These are phyloP conservation scores for Temnothorax ravouxi DNA, from an alignment of 2,888 invertebrate genomes.

Conservation along the genomic window DNA sequence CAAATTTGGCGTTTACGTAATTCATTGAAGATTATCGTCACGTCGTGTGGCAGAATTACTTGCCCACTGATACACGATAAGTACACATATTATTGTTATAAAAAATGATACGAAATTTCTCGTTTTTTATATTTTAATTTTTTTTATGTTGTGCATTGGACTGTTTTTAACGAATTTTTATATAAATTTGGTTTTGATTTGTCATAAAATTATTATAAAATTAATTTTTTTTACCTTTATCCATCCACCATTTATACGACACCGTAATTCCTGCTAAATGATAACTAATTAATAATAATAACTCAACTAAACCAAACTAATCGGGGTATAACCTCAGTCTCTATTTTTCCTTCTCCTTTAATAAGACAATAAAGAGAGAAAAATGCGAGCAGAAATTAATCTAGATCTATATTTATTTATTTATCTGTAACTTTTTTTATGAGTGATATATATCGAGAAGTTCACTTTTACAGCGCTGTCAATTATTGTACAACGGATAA, in stretches of 20 bases:
- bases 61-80: background rate
- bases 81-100: background rate
- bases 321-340: background rate
- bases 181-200: background rate
- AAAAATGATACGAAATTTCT: background rate
- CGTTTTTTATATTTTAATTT: background rate
- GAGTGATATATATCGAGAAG: background rate
- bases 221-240: background rate
- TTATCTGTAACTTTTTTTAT: background rate
- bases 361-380: too few relatives aligned
- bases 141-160: background rate
- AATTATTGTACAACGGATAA: conserved; percentile 13
- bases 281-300: background rate
- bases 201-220: background rate
- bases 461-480: conserved; percentile 21
- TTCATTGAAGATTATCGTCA: conserved; percentile 51
- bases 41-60: background rate
- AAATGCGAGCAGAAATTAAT: background rate
- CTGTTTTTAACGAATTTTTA: background rate
- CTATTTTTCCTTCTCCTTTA: background rate
- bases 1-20: conserved; percentile 72
- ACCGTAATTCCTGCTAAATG: background rate
- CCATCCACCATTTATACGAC: background rate
- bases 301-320: background rate
- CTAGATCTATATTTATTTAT: background rate